A percentile compares a stretch with the other conserved stretches of the same genome.
Conservation (phyloP, 2,888 invertebrate genomes). For the Branchipolynoe longqiensis region DNA sequence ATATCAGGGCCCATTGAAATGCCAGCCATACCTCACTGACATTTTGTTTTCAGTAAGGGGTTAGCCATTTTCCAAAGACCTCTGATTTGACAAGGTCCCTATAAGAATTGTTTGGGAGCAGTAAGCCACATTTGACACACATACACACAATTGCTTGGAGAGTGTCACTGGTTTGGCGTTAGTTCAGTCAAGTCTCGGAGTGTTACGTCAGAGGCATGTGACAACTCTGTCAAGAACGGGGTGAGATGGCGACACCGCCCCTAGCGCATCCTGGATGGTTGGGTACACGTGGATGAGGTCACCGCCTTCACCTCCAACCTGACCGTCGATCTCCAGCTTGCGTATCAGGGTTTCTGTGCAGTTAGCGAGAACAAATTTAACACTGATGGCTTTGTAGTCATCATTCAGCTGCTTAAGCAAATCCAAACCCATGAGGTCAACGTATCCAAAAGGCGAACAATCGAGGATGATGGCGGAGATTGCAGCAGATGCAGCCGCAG, state of each 20-base stretch:
- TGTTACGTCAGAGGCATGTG: slow-evolving; percentile 10
- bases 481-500: not conserved
- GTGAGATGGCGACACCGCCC: not conserved
- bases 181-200: too few species aligned
- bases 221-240: not conserved
- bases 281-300: slow-evolving; percentile 6
- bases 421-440: slow-evolving; percentile 75
- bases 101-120: too few species aligned
- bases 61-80: too few species aligned
- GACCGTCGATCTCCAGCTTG: not conserved
- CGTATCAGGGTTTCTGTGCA: slow-evolving; percentile 65
- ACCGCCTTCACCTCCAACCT: slow-evolving; percentile 18
- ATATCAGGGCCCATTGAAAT: too few species aligned
- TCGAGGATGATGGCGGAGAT: slow-evolving; percentile 71
- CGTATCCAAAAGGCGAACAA: slow-evolving; percentile 74
- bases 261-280: slow-evolving; percentile 53
- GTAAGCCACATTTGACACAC: too few species aligned
- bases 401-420: slow-evolving; percentile 70
- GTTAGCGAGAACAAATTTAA: slow-evolving; percentile 70
- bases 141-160: too few species aligned
- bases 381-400: slow-evolving; percentile 68
- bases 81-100: too few species aligned
- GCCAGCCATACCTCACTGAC: too few species aligned
- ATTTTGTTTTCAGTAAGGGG: too few species aligned
- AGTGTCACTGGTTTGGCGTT: too few species aligned